Evolutionary conservation across 2,888 invertebrate genomes (phyloP).

Genomic region (Papilio gigon): DNA sequence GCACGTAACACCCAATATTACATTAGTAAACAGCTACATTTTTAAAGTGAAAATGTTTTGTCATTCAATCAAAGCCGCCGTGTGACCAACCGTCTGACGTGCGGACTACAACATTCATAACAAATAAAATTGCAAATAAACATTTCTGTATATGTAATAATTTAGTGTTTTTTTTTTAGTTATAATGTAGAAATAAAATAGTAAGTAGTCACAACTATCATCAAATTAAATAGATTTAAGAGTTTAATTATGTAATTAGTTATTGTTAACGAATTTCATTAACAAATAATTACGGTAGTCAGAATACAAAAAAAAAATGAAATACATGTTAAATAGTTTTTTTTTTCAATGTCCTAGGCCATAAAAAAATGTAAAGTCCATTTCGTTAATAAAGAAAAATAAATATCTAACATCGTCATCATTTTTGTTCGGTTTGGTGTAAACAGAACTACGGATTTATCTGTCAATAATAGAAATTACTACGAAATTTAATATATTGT

Average conservation of each 20-base stretch:
- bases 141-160: too few relatives aligned
- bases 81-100: background rate
- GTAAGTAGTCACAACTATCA: too few relatives aligned
- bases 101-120: background rate
- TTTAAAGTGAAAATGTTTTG: conserved; percentile 42
- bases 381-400: too few relatives aligned
- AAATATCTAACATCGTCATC: too few relatives aligned
- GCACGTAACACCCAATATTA: conserved; percentile 57
- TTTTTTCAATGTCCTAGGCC: conserved; percentile 2
- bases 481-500: background rate
- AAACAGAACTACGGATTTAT: background rate
- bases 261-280: too few relatives aligned
- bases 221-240: background rate
- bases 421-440: background rate
- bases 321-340: background rate
- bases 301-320: background rate
- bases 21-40: conserved; percentile 26
- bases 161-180: too few relatives aligned
- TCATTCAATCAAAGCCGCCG: background rate
- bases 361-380: background rate
- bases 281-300: background rate
- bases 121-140: background rate
- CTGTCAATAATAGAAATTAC: background rate
- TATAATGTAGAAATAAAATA: too few relatives aligned
- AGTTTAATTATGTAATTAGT: background rate